These are phyloP conservation scores for Halesus radiatus DNA, from an alignment of 1,140 invertebrate species.

Conservation along the genomic window DNA sequence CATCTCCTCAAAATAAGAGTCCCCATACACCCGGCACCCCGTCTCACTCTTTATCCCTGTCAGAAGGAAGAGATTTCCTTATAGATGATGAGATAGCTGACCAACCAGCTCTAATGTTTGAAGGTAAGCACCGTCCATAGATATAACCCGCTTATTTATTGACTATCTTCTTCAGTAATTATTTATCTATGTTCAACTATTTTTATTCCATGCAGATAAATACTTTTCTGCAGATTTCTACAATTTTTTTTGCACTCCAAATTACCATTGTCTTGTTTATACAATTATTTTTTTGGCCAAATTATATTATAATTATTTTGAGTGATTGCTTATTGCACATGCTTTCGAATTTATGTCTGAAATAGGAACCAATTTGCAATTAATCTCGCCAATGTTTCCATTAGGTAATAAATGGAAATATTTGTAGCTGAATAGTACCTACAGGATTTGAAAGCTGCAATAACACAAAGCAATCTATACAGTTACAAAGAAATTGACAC, in stretches of 20 bases:
- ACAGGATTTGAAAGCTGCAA: no score
- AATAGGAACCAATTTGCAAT: no score
- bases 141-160: neutral
- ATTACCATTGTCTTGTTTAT: no score
- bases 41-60: constrained; percentile 81
- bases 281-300: no score
- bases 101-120: constrained; percentile 86
- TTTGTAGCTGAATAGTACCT: no score
- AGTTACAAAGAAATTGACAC: no score
- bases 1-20: constrained; percentile 55
- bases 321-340: no score
- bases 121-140: constrained; percentile 67
- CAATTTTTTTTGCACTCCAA: neutral
- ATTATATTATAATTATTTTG: no score
- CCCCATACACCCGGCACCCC: constrained; percentile 84
- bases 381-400: no score
- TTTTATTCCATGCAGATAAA: neutral
- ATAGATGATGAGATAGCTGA: constrained; percentile 93
- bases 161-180: neutral
- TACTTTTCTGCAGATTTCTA: constrained; percentile 4
- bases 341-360: no score
- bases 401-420: no score
- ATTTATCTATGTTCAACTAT: neutral
- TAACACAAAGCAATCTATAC: no score
- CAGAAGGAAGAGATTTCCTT: constrained; percentile 80